Evolutionary conservation across 2,888 invertebrate species (phyloP), one percentile per base, ranked within the genome.

Genomic region (Serrognathus titanus): DNA sequence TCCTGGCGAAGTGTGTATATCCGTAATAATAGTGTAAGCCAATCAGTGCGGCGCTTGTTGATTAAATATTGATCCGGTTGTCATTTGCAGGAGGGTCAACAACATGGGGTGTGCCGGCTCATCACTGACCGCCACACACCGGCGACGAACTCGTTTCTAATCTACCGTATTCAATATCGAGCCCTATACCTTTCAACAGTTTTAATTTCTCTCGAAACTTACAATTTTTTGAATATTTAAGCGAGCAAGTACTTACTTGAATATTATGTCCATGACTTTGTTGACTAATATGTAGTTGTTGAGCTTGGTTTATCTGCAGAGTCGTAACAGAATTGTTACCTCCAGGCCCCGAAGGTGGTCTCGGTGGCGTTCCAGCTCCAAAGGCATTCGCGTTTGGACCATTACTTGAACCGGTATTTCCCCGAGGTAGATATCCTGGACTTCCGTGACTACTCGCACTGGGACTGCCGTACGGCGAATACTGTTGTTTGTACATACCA

Each of bases 291-390:
- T 94, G 93, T 75, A 94, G 79, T 75, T 93, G 92, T 75, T 92
- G 92, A 54, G 91, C 90, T 76, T 93, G 93, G 72, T 89, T 90
- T 81, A 94, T 91, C 77, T 93, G 92, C 64, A 92, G 78, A 39
- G 84, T 84, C 36, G 85, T 79, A 8, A 83, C 80, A 7, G 68
- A 63, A 39, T 65, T 66, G 48, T 66, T 69, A 2, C 66, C 67
- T 9, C 73, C 73, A 1, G 81, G 78, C 48, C 82, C 82, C 0
- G 82, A 80, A 0, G 83, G 79, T 11, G 83, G 83, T 63, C 82
- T 73, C 2, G 80, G 80, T 1, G 82, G 82, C 8, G 82, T 77
- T 6, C 75, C 76, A 24, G 75, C 77, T 11, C 57, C 57, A 13
- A 58, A 58, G 9, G 41, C 16, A 41, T 53, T 53, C 59, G 66